Base-by-base conservation (phyloP, 1,140 invertebrate genomes). In the Euura saliciscinereae region DNA sequence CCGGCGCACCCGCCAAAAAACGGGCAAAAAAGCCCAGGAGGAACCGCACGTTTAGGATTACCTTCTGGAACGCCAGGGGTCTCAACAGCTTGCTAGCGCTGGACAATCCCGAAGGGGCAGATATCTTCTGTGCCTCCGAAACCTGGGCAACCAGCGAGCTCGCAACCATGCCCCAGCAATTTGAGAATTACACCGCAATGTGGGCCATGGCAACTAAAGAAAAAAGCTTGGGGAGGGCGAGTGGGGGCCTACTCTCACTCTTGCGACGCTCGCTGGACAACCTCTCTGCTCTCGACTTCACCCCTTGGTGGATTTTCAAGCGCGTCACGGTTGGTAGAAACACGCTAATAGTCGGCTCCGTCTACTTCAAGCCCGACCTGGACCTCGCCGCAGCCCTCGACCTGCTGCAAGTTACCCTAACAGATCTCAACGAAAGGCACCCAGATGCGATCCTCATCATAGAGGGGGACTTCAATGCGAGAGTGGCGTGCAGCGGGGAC, bases 381-480 rank as follows among this genome's bases (percentile, higher is more conserved):
- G 66, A 69, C 44, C 2, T 73, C 10, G 44, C 6, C 0, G 28
- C 44, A n/a, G 5, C 69, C 8, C 59, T 73, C n/a, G 67, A 68
- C 6, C 7, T 46, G 5, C 66, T 73, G 2, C 72, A 73, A 64
- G n/a, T 59, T 10, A 64, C 43, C 2, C 51, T 69, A 3, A 68
- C 65, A n/a, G 67, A 69, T 64, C 65, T 69, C 3, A 64, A 69
- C 6, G 51, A 42, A 13, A 42, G 67, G 65, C 69, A 66, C 43
- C 72, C 67, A 10, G 43, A 69, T 43, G 72, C 59, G 11, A 69
- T 68, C 13, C 44, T 69, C n/a, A 51, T 73, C 6, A 3, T 73
- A 6, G 64, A 69, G 4, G 75, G 73, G 3, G 75, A 76, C 44
- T 76, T 74, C 46, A 76, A 76, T 46, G 51, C 65, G 45, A 13